A percentile compares a stretch with the other conserved stretches of the same genome.
Evolutionary conservation across 2,888 invertebrate genomes (phyloP).

Genomic region (Synergus itoensis): DNA sequence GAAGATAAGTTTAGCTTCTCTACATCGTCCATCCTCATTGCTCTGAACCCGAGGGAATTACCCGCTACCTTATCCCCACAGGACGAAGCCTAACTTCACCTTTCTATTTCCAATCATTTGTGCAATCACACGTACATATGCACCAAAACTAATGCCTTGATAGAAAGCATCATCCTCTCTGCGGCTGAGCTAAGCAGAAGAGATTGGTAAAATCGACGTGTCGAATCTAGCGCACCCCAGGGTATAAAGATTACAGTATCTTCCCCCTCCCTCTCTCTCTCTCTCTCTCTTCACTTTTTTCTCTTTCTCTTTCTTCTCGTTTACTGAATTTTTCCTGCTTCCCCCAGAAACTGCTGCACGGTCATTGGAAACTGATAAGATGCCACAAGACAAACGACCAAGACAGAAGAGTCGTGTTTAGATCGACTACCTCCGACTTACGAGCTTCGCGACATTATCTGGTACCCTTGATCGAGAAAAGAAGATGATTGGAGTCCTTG

Average conservation of each 20-base stretch:
- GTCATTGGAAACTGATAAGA: slow-evolving; percentile 39
- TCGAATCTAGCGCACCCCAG: slow-evolving; percentile 56
- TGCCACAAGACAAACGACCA: slow-evolving; percentile 27
- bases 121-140: slow-evolving; percentile 48
- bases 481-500: slow-evolving; percentile 23
- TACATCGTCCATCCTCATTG: slow-evolving; percentile 62
- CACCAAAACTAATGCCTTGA: slow-evolving; percentile 48
- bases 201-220: slow-evolving; percentile 59
- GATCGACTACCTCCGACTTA: slow-evolving; percentile 34
- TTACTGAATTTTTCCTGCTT: slow-evolving; percentile 29
- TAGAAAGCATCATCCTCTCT: slow-evolving; percentile 46
- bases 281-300: background rate
- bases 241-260: slow-evolving; percentile 40
- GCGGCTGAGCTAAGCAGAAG: slow-evolving; percentile 47
- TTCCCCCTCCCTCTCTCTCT: background rate
- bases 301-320: background rate
- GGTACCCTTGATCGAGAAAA: background rate
- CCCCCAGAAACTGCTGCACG: slow-evolving; percentile 12
- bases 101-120: slow-evolving; percentile 45
- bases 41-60: slow-evolving; percentile 47
- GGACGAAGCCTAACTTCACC: slow-evolving; percentile 50
- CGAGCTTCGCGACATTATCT: slow-evolving; percentile 28
- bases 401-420: slow-evolving; percentile 24
- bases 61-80: slow-evolving; percentile 58
- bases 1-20: slow-evolving; percentile 47